Evolutionary conservation across 30 jellyfish, hydroid and myxozoan species (phyloP), one percentile per base, ranked within the genome.

Genomic region (Pseudorhiza aurosa): DNA sequence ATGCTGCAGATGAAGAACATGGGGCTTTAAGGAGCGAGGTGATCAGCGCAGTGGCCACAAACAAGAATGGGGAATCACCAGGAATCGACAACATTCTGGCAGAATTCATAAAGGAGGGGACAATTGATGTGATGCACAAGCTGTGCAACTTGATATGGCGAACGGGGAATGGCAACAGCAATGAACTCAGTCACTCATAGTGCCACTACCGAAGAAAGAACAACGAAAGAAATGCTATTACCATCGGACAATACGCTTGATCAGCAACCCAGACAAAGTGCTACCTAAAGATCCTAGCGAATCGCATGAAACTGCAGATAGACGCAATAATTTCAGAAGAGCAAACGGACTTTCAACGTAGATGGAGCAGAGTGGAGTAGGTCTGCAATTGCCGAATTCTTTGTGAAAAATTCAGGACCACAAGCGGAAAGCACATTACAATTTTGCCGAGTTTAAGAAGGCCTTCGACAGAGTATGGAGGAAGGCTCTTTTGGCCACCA

Each of bases 21-120:
- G 75, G n/a, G 28, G 42, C 63, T 45, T 49, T 65, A 19, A 35
- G 31, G 73, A 35, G 59, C 19, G 89, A 65, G 67, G 27, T 80
- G 24, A 79, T 44, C n/a, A 59, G 22, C 21, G 92, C 92, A 11
- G 88, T 46, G 31, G 15, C 37, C 29, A 10, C 62, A 10, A 19
- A 68, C 30, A 80, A 80, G 89, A 39, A 69, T 30, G 92, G 92
- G 12, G 68, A 67, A 51, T 81, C 92, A 5, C 63, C 92, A 12
- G 83, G 92, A 36, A 24, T 47, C 28, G 90, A 65, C 72, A 46
- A 46, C 59, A 67, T 77, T 9, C 88, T 77, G 63, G n/a, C 63
- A 18, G 92, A 80, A 67, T 43, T 65, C 30, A 47, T 60, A 44
- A 58, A 65, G 71, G 8, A 8, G 28, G 85, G 85, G 11, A 42